These are phyloP conservation scores for Pelmatolapia mariae DNA, from an alignment of 2,113 vertebrate species.

Conservation along the genomic window DNA sequence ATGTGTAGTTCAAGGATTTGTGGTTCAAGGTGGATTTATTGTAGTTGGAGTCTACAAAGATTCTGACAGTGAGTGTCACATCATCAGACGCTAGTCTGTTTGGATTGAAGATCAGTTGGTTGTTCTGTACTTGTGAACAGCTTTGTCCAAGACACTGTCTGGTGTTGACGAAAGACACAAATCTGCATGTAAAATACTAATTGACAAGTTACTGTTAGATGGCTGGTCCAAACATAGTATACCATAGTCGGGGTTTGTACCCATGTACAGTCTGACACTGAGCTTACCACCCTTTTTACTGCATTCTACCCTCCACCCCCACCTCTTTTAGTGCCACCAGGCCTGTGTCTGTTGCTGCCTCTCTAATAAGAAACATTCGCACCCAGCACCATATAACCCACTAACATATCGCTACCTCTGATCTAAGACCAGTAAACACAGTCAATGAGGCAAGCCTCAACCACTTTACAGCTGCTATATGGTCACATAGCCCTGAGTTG, in stretches of 20 bases:
- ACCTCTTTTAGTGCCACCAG: slow-evolving; percentile 2
- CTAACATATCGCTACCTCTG: slow-evolving; percentile 56
- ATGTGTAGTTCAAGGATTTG: slow-evolving; percentile 8
- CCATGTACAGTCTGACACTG: neutral
- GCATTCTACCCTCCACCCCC: neutral
- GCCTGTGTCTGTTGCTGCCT: slow-evolving; percentile 12
- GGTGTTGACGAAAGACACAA: neutral
- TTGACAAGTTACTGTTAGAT: neutral
- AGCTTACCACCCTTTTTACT: neutral
- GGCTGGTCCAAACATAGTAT: neutral
- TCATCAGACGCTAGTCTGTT: slow-evolving; percentile 17
- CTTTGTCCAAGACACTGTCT: slow-evolving; percentile 15
- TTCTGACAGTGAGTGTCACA: neutral
- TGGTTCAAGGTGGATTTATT: slow-evolving; percentile 24
- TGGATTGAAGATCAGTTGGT: slow-evolving; percentile 31
- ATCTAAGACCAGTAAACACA: slow-evolving; percentile 67
- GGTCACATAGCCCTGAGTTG: slow-evolving; percentile 38
- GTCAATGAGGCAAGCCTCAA: slow-evolving; percentile 41
- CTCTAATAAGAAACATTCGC: slow-evolving; percentile 64
- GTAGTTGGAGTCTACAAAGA: slow-evolving; percentile 7
- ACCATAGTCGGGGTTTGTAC: neutral
- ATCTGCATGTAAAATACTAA: slow-evolving; percentile 5
- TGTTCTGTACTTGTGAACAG: neutral
- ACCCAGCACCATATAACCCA: slow-evolving; percentile 59
- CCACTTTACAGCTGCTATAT: slow-evolving; percentile 50